phyloP scores from a whole-genome alignment of 1,140 invertebrate genomes.

The Pteromalus puparum region DNA sequence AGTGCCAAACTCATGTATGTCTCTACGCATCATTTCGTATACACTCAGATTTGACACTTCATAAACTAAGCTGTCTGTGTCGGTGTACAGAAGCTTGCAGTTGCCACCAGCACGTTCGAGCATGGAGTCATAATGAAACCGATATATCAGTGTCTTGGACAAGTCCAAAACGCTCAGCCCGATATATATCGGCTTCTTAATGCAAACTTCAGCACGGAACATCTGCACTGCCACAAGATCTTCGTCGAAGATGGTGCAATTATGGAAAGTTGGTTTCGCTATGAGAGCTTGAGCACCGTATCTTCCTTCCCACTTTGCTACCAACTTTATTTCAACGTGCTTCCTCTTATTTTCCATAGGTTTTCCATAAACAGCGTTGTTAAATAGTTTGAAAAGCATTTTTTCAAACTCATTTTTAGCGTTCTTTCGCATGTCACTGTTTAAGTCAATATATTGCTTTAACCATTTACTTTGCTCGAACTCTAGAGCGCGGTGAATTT shows the following conservation, averaged over 20 bases:
- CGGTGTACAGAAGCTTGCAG: too few relatives aligned
- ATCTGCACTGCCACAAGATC: neutral
- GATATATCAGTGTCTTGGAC: neutral
- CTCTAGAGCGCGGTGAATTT: constrained; percentile 57
- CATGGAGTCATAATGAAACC: neutral
- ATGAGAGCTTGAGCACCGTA: constrained; percentile 46
- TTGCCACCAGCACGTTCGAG: too few relatives aligned
- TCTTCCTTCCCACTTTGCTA: constrained; percentile 56
- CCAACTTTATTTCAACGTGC: constrained; percentile 64
- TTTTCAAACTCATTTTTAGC: too few relatives aligned
- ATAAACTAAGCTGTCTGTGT: too few relatives aligned
- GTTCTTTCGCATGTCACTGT: constrained; percentile 63
- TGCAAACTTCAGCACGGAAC: neutral
- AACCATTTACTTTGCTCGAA: constrained; percentile 69
- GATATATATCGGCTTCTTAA: neutral
- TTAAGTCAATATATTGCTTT: constrained; percentile 70
- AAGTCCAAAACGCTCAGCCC: neutral
- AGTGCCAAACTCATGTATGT: too few relatives aligned
- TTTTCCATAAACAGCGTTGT: too few relatives aligned
- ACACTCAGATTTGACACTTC: too few relatives aligned
- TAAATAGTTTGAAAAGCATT: too few relatives aligned
- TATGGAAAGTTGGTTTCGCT: neutral
- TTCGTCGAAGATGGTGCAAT: neutral
- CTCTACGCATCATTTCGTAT: too few relatives aligned
- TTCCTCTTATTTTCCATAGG: constrained; percentile 68